phyloP scores from a whole-genome alignment of 2,797 vertebrate genomes.

The Lophotriccus pileatus region DNA sequence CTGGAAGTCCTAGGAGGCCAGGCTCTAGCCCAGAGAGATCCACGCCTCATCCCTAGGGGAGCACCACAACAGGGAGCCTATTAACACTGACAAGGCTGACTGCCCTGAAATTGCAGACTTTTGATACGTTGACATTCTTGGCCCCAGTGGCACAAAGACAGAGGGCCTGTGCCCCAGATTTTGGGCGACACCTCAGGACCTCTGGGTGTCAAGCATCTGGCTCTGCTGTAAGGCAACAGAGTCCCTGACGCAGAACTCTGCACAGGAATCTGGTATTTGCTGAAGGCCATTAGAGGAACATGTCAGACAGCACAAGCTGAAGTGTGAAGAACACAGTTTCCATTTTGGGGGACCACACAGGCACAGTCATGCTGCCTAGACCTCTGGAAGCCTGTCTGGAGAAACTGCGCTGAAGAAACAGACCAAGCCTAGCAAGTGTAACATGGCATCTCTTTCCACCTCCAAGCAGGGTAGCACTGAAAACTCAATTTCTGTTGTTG shows the following conservation, averaged over 20 bases:
- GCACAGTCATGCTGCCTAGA: neutral
- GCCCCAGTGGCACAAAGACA: neutral
- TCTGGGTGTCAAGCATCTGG: neutral
- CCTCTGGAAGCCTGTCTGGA: rapidly evolving
- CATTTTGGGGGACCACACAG: rapidly evolving
- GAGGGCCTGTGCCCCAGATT: constrained; percentile 19
- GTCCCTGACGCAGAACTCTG: neutral
- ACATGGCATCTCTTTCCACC: neutral
- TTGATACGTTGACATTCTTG: neutral
- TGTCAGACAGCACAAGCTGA: no score
- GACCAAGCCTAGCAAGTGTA: neutral
- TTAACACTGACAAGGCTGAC: constrained; percentile 47
- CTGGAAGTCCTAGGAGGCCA: neutral
- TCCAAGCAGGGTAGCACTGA: neutral
- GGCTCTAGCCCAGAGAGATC: constrained; percentile 6
- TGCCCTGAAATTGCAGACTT: constrained; percentile 30
- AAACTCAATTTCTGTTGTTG: neutral
- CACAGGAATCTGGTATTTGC: no score
- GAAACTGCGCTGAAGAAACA: neutral
- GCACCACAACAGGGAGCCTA: constrained; percentile 31
- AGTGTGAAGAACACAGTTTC: neutral
- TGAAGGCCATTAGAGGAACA: no score
- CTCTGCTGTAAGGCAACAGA: neutral
- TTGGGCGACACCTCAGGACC: neutral
- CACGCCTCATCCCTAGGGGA: constrained; percentile 8